phyloP scores from a whole-genome alignment of 2,113 vertebrate species.

The Nothocercus nigrocapillus region DNA sequence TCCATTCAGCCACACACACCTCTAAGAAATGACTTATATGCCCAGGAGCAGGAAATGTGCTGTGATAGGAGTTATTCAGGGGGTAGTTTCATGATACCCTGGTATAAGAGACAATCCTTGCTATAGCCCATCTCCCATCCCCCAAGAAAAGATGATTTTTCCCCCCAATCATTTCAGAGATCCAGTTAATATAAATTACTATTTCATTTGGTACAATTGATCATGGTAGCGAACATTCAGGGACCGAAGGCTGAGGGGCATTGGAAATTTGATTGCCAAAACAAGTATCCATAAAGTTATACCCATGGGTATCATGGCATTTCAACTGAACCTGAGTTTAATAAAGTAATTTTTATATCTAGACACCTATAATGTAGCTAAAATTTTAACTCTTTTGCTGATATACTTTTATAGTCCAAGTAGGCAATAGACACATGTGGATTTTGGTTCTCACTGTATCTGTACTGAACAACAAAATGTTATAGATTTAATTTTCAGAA shows the following conservation, averaged over 20 bases:
- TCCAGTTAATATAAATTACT: neutral
- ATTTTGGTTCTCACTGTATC: neutral
- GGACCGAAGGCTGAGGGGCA: neutral
- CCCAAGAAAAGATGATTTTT: neutral
- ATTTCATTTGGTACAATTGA: neutral
- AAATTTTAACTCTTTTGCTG: neutral
- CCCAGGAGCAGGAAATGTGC: neutral
- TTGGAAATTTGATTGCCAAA: neutral
- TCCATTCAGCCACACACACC: neutral
- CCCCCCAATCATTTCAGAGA: neutral
- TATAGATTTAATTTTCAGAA: neutral
- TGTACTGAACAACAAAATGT: neutral
- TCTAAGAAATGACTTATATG: neutral
- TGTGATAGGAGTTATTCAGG: neutral
- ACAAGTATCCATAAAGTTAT: neutral
- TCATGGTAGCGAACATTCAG: neutral
- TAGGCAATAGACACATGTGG: neutral
- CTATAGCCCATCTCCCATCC: rapidly evolving
- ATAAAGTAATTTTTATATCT: neutral
- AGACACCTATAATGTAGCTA: neutral
- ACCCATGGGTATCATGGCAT: neutral
- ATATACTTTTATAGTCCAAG: neutral
- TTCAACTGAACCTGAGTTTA: neutral
- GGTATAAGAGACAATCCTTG: neutral
- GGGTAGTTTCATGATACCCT: neutral